phyloP scores from a whole-genome alignment of 2,797 vertebrate species.

The Pelodytes ibericus region DNA sequence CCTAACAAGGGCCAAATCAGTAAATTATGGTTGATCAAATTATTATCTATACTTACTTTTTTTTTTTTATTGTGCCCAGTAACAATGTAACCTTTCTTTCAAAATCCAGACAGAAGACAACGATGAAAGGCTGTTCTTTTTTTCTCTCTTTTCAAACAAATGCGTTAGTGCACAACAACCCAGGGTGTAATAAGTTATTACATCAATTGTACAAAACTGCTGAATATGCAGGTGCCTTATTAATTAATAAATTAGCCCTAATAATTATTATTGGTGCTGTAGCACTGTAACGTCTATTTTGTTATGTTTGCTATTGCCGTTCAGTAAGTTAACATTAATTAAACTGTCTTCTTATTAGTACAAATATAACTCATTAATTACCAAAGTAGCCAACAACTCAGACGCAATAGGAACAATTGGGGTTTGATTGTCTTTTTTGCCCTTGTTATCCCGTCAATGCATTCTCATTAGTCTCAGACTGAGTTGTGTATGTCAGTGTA shows the following conservation, averaged over 20 bases:
- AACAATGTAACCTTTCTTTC: conserved; percentile 2
- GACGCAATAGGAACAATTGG: not conserved
- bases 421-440: not conserved
- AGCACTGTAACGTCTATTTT: not conserved
- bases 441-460: conserved; percentile 18
- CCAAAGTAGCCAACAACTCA: not conserved
- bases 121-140: not conserved
- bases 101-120: not conserved
- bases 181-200: not conserved
- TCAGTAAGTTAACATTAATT: not conserved
- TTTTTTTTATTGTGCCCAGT: not conserved
- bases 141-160: not conserved
- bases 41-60: conserved; percentile 2
- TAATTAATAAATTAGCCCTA: not conserved
- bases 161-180: not conserved
- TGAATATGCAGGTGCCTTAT: not conserved
- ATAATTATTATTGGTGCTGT: not conserved
- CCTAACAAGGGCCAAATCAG: not conserved
- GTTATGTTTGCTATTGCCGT: not conserved
- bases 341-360: not conserved
- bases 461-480: conserved; percentile 28
- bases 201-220: not conserved
- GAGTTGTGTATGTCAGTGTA: conserved; percentile 28
- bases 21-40: conserved; percentile 1
- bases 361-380: conserved; percentile 13